These are phyloP conservation scores for Spongia lamella DNA, from an alignment of 37 sponge, comb jelly and placozoan genomes.

Conservation along the genomic window DNA sequence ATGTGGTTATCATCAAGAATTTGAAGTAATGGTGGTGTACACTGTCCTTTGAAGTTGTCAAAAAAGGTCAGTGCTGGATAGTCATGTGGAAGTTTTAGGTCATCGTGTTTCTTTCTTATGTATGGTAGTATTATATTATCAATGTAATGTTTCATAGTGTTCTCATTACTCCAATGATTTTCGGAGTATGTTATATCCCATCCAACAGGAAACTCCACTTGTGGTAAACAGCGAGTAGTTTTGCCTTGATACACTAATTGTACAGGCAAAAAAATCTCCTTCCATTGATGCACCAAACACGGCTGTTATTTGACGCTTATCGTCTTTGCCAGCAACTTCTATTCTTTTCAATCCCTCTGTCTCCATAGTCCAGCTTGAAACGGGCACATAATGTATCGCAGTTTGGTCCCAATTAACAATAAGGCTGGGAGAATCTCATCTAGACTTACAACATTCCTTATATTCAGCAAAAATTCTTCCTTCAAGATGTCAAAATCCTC, in stretches of 20 bases:
- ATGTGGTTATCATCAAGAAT: constrained; percentile 39
- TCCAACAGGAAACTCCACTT: constrained; percentile 16
- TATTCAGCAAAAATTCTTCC: no score
- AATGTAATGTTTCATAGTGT: constrained; percentile 27
- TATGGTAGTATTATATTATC: constrained; percentile 47
- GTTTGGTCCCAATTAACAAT: constrained; percentile 24
- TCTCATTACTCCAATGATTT: constrained; percentile 56
- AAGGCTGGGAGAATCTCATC: no score
- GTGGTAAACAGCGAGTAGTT: constrained; percentile 16
- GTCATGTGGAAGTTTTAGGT: constrained; percentile 7
- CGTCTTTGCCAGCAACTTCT: background rate
- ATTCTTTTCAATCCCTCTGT: background rate
- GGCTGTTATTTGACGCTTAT: constrained; percentile 28
- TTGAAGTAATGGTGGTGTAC: constrained; percentile 11
- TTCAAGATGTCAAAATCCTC: no score
- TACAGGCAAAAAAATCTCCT: constrained; percentile 14
- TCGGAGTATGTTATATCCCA: constrained; percentile 34
- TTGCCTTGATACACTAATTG: constrained; percentile 25
- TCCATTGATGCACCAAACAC: constrained; percentile 6
- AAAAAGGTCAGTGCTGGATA: constrained; percentile 39
- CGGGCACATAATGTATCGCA: background rate
- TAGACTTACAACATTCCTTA: no score
- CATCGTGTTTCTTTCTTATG: constrained; percentile 9
- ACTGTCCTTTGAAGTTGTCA: constrained; percentile 50
- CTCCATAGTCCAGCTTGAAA: constrained; percentile 6